Conservation (phyloP, 1,140 invertebrate species). For the Polypedilum pembai region DNA sequence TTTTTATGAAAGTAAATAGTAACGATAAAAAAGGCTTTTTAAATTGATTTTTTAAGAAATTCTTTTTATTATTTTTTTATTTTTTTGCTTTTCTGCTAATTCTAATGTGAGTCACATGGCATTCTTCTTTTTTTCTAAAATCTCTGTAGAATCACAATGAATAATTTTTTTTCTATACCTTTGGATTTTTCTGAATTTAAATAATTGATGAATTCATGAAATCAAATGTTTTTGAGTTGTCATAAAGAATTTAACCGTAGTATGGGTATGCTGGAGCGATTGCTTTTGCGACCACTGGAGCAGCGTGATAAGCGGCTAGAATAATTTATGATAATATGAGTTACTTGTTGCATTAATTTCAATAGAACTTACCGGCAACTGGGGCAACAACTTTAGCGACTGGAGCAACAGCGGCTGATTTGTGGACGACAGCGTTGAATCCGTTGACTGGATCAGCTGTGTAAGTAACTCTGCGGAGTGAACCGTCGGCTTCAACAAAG, state of each 20-base stretch:
- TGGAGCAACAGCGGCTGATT: conserved; percentile 40
- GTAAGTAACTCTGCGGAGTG: conserved; percentile 42
- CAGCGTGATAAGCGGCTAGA: neutral
- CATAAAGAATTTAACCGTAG: conserved; percentile 25
- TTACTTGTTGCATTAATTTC: too few species aligned
- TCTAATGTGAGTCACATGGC: neutral
- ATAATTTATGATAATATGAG: too few species aligned
- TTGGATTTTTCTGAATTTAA: neutral
- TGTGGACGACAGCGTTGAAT: conserved; percentile 44
- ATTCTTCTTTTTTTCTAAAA: neutral
- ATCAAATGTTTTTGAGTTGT: neutral
- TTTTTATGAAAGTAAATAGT: too few species aligned
- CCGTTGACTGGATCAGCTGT: conserved; percentile 44
- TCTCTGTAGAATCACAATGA: neutral
- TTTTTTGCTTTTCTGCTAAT: neutral
- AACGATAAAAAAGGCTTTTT: neutral
- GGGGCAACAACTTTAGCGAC: conserved; percentile 33
- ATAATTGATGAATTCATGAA: neutral
- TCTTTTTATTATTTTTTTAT: neutral
- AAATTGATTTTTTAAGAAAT: neutral
- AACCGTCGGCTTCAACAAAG: conserved; percentile 44
- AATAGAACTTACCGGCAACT: conserved; percentile 7
- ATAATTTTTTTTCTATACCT: neutral
- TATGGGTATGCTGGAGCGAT: conserved; percentile 11
- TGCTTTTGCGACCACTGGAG: neutral